These are phyloP conservation scores for Patella caerulea DNA, from an alignment of 2,888 invertebrate species.

Conservation along the genomic window DNA sequence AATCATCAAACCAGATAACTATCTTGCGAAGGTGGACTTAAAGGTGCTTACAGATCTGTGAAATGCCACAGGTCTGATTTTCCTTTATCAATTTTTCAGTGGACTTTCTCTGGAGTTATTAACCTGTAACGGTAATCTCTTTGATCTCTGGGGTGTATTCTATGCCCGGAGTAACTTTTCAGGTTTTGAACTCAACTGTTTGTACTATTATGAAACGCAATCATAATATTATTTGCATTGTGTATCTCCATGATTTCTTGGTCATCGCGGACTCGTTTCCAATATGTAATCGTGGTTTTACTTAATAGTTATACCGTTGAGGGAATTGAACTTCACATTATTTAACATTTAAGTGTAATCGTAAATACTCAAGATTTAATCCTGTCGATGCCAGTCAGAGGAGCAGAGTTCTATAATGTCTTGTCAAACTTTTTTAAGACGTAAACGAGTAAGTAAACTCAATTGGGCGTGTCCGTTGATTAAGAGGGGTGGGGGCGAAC, in stretches of 20 bases:
- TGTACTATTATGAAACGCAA: not conserved
- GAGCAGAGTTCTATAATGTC: too few relatives aligned
- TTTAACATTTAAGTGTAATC: not conserved
- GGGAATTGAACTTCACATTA: not conserved
- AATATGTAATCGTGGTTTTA: not conserved
- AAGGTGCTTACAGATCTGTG: slow-evolving; percentile 15
- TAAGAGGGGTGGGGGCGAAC: too few relatives aligned
- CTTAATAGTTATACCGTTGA: not conserved
- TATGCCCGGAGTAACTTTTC: too few relatives aligned
- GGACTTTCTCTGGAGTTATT: not conserved
- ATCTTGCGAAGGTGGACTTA: not conserved
- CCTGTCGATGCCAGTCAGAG: not conserved
- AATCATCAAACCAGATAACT: not conserved
- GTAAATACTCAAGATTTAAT: not conserved
- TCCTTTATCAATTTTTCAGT: not conserved
- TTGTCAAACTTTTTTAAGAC: too few relatives aligned
- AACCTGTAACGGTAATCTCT: too few relatives aligned
- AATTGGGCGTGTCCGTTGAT: too few relatives aligned
- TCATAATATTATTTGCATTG: not conserved
- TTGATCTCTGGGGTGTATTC: too few relatives aligned
- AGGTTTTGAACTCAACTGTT: not conserved
- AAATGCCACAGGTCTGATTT: not conserved
- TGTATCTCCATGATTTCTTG: slow-evolving; percentile 13
- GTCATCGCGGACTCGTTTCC: not conserved
- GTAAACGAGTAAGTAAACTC: too few relatives aligned